Evolutionary conservation across 1,140 invertebrate species (phyloP), one percentile per base, ranked within the genome.

Genomic region (Drosophila busckii): DNA sequence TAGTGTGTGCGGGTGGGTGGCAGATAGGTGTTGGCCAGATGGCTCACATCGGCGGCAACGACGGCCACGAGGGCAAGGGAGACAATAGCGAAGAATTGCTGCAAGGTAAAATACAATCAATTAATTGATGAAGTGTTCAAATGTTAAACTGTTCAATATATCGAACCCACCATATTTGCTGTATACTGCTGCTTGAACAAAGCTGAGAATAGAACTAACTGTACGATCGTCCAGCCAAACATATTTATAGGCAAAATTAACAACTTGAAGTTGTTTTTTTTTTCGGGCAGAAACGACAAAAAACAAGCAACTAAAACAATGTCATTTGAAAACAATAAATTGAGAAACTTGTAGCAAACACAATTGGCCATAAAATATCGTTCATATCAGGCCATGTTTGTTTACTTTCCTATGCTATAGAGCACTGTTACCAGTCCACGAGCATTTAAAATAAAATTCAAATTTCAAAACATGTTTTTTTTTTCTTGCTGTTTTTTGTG

Each of bases 21-120:
- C 60, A 80, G 54, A 22, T 80, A 78, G 40, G 56, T 78, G 46
- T 71, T 75, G 49, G 40, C 31, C 60, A 84, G 22, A 22, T 84
- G 78, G 55, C 70, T 78, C 0, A 84, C 78, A 70, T 84, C 78
- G 19, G 78, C 78, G 17, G 66, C 54, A 52, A 58, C 64, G 37
- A 69, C 10, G 1, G 64, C 70, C 42, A 84, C n/a, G 6, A 84
- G 53, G 49, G 78, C 68, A 4, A 78, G 34, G 8, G 71, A 60
- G 22, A 80, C 50, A 38, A 56, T 28, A 16, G 56, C 68, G 35
- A 78, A 58, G 41, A 78, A 42, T 70, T 84, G 31, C 78, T 12
- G 8, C 31, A 35, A 2, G 3, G n/a, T 4, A 40, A 15, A 25
- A 8, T 4, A 25, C 8, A 25, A 4, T n/a, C 13, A 4, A 26